phyloP scores from a whole-genome alignment of 2,888 invertebrate genomes.

The Euplexia lucipara region DNA sequence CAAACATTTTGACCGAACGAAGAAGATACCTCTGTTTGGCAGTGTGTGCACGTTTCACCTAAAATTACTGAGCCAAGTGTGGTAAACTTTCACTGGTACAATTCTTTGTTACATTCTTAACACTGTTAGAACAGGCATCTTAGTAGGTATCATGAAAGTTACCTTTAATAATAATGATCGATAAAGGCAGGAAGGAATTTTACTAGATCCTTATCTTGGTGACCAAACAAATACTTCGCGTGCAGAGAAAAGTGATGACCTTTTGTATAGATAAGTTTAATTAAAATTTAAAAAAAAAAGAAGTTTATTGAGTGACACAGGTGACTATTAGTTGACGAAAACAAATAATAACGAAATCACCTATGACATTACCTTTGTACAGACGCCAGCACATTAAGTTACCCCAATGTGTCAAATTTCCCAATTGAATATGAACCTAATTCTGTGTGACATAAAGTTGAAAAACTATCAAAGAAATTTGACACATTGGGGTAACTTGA shows the following conservation, averaged over 20 bases:
- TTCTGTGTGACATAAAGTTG: no score
- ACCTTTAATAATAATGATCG: constrained; percentile 9
- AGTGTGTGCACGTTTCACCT: constrained; percentile 32
- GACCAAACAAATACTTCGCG: constrained; percentile 1
- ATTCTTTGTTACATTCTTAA: constrained; percentile 32
- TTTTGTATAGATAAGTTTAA: constrained; percentile 9
- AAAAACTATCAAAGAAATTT: no score
- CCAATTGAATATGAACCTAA: no score
- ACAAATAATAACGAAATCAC: no score
- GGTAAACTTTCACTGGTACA: constrained; percentile 38
- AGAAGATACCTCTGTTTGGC: constrained; percentile 3
- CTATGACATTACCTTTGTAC: no score
- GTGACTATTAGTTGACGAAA: neutral
- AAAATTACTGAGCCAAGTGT: constrained; percentile 39
- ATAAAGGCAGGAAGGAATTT: constrained; percentile 12
- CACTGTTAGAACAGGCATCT: constrained; percentile 16
- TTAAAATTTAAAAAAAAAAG: neutral
- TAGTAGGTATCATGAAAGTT: constrained; percentile 5
- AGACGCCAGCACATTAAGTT: no score
- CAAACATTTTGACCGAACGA: neutral
- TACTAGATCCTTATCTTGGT: constrained; percentile 12
- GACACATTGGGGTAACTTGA: no score
- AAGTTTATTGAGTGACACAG: neutral
- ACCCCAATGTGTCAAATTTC: no score
- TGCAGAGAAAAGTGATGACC: constrained; percentile 3